Evolutionary conservation across 2,113 vertebrate genomes (phyloP), one percentile per base, ranked within the genome.

Genomic region (Mobula hypostoma): DNA sequence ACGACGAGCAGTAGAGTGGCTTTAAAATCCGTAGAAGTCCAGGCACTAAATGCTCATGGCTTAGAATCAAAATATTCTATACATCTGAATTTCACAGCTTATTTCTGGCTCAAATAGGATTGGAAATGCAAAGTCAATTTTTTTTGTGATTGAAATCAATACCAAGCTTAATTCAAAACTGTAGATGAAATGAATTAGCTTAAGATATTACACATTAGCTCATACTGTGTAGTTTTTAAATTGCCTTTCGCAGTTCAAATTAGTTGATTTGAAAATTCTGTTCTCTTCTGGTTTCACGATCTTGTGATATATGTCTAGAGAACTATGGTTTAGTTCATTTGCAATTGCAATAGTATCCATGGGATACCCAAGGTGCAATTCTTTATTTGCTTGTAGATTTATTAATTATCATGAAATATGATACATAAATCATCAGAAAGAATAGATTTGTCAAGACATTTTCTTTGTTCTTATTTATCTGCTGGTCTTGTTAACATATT

Each of bases 151-250:
- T 24, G 0, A 48, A 58, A 85, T 85, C 82, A 56, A 85, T 85
- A 85, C 40, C 40, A 85, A 85, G 82, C 82, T 58, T 58, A 58
- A 85, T 85, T 85, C 48, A 85, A 85, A 85, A 11, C 82, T 56
- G 3, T 48, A 21, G 40, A 29, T 40, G 82, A 85, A 85, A 85
- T 85, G 82, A 85, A 9, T 58, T 85, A 48, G 82, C 58, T 85
- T 48, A 4, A 27, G 82, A 85, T 85, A 58, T 85, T 24, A 27
- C 48, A 56, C 48, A 8, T 85, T 27, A 85, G 82, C 48, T 85
- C 48, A 58, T 56, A 7, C 21, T 24, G 82, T 85, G 82, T 27
- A 85, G 19, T 27, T 85, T 85, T 85, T 48, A 85, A 85, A 24
- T 58, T 56, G 58, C 82, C 82, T 85, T 85, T 21, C 40, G 48